Evolutionary conservation across 2,888 invertebrate genomes (phyloP).

Genomic region (Odontothrips loti): DNA sequence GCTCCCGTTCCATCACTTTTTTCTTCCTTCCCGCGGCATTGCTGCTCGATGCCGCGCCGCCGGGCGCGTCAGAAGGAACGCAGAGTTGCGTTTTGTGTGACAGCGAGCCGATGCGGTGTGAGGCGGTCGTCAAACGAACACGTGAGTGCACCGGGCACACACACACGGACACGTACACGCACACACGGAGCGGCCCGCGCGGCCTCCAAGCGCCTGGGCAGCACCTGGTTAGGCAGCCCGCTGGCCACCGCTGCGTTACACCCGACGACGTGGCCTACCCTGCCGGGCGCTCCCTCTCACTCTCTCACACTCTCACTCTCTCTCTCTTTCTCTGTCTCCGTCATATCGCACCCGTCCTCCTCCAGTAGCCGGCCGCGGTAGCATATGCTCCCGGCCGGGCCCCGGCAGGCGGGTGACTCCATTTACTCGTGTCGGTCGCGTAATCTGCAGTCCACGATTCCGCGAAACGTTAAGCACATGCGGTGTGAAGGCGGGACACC

Average conservation of each 20-base stretch:
- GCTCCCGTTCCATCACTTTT: not conserved
- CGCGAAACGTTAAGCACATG: constrained; percentile 4
- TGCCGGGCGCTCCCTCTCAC: no score
- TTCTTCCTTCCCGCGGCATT: not conserved
- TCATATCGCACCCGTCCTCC: not conserved
- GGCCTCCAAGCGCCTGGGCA: no score
- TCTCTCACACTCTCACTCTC: not conserved
- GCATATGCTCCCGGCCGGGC: no score
- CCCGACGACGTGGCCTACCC: not conserved
- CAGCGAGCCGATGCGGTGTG: not conserved
- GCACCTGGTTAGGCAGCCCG: not conserved
- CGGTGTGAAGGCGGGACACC: constrained; percentile 12
- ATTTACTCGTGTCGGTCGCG: not conserved
- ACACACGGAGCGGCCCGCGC: no score
- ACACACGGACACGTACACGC: not conserved
- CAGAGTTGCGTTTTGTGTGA: no score
- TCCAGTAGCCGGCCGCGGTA: not conserved
- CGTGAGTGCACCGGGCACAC: not conserved
- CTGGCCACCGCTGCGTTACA: not conserved
- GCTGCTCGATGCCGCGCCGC: no score
- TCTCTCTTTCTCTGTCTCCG: not conserved
- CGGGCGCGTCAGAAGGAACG: no score
- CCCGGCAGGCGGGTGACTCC: not conserved
- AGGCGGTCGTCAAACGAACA: not conserved
- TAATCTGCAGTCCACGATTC: constrained; percentile 14